phyloP scores from a whole-genome alignment of 2,797 vertebrate genomes.

The Hyperoplus lanceolatus region DNA sequence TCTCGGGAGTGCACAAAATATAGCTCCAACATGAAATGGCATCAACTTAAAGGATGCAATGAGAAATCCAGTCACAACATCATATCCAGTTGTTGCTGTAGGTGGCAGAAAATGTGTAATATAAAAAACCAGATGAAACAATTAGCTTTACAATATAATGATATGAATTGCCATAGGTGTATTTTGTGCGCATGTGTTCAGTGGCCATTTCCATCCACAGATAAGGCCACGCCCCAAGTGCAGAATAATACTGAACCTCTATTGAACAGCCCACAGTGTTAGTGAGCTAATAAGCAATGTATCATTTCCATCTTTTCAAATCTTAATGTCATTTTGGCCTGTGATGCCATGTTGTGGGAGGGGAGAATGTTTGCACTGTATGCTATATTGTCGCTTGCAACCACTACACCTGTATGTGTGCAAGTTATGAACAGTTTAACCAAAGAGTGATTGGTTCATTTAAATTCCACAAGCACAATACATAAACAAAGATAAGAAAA shows the following conservation, averaged over 20 bases:
- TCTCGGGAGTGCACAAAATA: slow-evolving; percentile 61
- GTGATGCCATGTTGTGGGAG: neutral
- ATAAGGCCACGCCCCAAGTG: slow-evolving; percentile 2
- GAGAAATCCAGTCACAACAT: slow-evolving; percentile 41
- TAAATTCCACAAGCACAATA: neutral
- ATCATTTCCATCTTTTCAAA: neutral
- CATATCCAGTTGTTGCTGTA: slow-evolving; percentile 26
- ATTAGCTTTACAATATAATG: neutral
- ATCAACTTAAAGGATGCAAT: slow-evolving; percentile 60
- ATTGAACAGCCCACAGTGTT: neutral
- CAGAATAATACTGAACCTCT: neutral
- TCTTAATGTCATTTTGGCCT: neutral
- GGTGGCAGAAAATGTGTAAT: slow-evolving; percentile 9
- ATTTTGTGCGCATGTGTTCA: slow-evolving; percentile 1
- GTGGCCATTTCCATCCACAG: slow-evolving; percentile 7
- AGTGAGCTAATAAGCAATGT: neutral
- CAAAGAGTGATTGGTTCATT: neutral
- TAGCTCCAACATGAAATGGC: slow-evolving; percentile 60
- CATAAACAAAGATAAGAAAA: neutral
- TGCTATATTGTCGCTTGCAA: too few relatives aligned
- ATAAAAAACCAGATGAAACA: neutral
- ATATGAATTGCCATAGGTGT: neutral
- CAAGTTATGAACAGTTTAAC: neutral
- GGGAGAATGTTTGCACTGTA: neutral
- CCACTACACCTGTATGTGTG: neutral